Evolutionary conservation across 2,113 vertebrate species (phyloP), one percentile per base, ranked within the genome.

Genomic region (Papio anubis): DNA sequence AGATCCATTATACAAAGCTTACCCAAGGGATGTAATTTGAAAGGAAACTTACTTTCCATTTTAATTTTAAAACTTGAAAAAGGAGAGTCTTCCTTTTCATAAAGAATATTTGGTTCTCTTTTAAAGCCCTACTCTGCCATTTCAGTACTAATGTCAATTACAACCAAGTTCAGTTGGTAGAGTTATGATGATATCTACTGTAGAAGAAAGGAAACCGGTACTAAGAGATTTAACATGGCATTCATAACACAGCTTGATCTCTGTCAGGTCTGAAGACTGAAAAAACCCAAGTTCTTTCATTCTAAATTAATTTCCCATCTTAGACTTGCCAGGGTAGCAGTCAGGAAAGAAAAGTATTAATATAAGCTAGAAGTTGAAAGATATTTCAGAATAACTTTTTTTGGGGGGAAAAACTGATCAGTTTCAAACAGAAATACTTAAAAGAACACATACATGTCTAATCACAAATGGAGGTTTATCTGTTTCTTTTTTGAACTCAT

Each of bases 401-500:
- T 84, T 1, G 66, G 81, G 97, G 84, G 5, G 6, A 93, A 95
- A 32, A 98, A 52, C 96, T 97, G 93, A 97, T 88, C 43, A 57
- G 57, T 96, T 93, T 97, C 38, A 95, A 95, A 88, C 89, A 86
- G 95, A 97, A 98, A 88, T 68, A 30, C 43, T 97, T 96, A 89
- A 97, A 87, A 57, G 12, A 94, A 93, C 73, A 99, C 99, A 70
- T 98, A 99, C 99, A 98, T 96, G 98, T 98, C 99, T 98, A 91
- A 99, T 99, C 97, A 99, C 98, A 94, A 99, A 99, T 0, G 99
- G 99, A 70, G 99, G 98, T 92, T 99, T 99, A 92, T 98, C 98
- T 0, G 99, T 99, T 98, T 99, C 99, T 98, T 99, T 99, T 98
- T 99, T 99, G 98, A 99, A 99, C 97, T 98, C 97, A 96, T 99